Evolutionary conservation across 2,113 vertebrate genomes (phyloP).

Genomic region (Mastomys natalensis): DNA sequence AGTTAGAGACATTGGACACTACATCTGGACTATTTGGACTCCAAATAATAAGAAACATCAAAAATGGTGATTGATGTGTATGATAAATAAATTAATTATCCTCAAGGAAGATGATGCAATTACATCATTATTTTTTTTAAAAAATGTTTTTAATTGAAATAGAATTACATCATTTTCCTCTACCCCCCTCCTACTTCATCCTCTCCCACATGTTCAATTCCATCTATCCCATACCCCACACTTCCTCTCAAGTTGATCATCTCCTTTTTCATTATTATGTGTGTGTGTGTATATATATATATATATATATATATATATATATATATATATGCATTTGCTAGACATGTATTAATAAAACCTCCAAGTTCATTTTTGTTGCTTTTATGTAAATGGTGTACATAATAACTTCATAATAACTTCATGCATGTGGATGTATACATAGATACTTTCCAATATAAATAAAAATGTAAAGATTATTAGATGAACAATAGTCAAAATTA

Average conservation of each 20-base stretch:
- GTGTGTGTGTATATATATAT: too few relatives aligned
- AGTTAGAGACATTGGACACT: background rate
- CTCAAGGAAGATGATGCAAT: background rate
- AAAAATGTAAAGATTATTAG: background rate
- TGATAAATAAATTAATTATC: background rate
- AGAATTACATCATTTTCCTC: background rate
- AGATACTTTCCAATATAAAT: background rate
- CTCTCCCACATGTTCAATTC: too few relatives aligned
- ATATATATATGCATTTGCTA: background rate
- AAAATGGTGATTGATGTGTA: background rate
- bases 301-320: background rate
- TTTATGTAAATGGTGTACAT: background rate
- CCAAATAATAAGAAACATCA: background rate
- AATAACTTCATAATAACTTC: background rate
- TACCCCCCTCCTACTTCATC: background rate
- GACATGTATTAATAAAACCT: background rate
- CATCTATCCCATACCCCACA: background rate
- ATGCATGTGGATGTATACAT: background rate
- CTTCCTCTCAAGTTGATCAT: too few relatives aligned
- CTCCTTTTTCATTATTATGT: background rate
- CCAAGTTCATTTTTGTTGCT: background rate
- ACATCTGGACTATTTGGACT: background rate
- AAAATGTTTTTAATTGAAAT: background rate
- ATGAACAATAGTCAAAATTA: background rate
- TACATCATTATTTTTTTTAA: background rate